These are phyloP conservation scores for Hippasteria phrygiana DNA, from an alignment of 53 echinoderm and acorn worm genomes.

Conservation along the genomic window DNA sequence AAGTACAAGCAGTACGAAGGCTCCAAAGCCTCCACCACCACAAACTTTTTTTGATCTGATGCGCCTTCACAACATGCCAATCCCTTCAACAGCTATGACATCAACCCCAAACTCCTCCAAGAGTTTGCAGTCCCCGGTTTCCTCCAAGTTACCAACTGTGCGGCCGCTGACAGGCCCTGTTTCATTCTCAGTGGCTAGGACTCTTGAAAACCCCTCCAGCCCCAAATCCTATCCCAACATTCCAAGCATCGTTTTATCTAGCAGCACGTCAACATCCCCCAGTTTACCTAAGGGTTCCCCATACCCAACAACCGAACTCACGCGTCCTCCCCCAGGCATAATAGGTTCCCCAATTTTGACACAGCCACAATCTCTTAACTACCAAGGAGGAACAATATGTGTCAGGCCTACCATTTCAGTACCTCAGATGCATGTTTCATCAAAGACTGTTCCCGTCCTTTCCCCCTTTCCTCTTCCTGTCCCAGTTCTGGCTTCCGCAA, in stretches of 20 bases:
- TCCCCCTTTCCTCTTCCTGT: conserved; percentile 34
- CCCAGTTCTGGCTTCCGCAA: not conserved
- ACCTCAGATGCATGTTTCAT: conserved; percentile 47
- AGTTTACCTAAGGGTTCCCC: conserved; percentile 4
- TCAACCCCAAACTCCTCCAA: conserved; percentile 18
- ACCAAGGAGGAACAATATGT: conserved; percentile 91
- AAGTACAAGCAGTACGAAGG: conserved; percentile 4
- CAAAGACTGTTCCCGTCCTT: conserved; percentile 57
- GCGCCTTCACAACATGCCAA: conserved; percentile 50
- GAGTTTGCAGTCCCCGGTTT: conserved; percentile 11
- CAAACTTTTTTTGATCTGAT: conserved; percentile 57
- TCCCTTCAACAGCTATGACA: conserved; percentile 27
- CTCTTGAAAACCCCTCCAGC: conserved; percentile 48
- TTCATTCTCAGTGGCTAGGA: conserved; percentile 20
- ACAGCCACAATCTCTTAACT: conserved; percentile 69
- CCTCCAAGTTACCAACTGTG: conserved; percentile 6
- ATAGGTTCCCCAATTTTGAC: conserved; percentile 3
- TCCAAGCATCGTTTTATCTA: conserved; percentile 56
- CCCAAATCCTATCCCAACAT: conserved; percentile 17
- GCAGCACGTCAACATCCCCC: conserved; percentile 18
- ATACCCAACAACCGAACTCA: conserved; percentile 62
- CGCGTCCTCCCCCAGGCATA: conserved; percentile 52
- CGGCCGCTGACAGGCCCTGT: conserved; percentile 15
- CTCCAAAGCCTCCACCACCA: conserved; percentile 23
- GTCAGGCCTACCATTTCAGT: conserved; percentile 70